Conservation (phyloP, 2,797 vertebrate species). For the Enteromius argenteus region DNA sequence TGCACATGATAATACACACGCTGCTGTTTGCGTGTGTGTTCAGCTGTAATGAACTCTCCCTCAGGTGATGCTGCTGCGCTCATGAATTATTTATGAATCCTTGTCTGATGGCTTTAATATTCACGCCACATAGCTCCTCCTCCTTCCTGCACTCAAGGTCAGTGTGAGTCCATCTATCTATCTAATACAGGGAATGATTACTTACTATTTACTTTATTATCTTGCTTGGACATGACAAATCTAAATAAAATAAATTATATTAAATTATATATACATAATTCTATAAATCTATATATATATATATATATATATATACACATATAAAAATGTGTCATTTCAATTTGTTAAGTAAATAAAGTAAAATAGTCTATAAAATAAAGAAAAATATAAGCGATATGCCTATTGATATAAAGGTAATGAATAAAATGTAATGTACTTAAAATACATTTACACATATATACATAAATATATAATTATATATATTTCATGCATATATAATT, state of each 20-base stretch:
- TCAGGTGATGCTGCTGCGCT: conserved; percentile 20
- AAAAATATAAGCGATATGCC: neutral
- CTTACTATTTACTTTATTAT: neutral
- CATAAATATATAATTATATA: neutral
- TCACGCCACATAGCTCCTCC: conserved; percentile 37
- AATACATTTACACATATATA: no score
- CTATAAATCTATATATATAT: no score
- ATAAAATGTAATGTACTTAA: no score
- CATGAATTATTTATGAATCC: conserved; percentile 60
- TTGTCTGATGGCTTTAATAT: conserved; percentile 56
- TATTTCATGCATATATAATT: no score
- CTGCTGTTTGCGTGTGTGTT: conserved; percentile 34
- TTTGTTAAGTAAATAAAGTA: neutral
- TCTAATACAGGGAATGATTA: neutral
- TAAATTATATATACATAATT: neutral
- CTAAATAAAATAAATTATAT: no score
- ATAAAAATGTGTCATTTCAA: no score
- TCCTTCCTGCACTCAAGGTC: conserved; percentile 46
- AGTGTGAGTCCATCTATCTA: conserved; percentile 14
- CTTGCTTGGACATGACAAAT: neutral
- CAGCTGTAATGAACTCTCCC: conserved; percentile 33
- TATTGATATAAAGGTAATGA: no score
- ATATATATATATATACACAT: no score
- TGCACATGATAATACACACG: neutral
- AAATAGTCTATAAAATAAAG: neutral